Evolutionary conservation across 1,140 invertebrate species (phyloP), one percentile per base, ranked within the genome.

Genomic region (Drosophila ogumai): DNA sequence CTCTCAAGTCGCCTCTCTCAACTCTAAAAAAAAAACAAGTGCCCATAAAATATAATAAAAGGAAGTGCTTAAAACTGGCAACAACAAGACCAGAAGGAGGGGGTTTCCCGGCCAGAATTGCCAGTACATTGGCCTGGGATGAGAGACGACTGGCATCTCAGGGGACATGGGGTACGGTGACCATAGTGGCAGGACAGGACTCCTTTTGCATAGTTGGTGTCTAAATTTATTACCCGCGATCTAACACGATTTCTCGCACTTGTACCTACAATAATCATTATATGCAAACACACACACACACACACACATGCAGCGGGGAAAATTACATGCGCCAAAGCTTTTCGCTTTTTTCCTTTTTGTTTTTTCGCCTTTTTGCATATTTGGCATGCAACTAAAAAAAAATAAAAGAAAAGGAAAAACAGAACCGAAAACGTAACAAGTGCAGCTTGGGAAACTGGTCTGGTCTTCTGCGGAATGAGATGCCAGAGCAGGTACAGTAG

Each of bases 251-350:
- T 90, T 90, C 85, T 90, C 85, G 85, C 85, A 90, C 85, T 90
- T 90, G 85, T 90, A 90, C 81, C 85, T 90, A 90, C 85, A 90
- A 90, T 90, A 90, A 90, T 90, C 85, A 90, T 90, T 90, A 90
- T 90, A 90, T 84, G 74, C 66, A 72, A 68, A 81, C 73, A 81
- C 73, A 88, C 63, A 76, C 28, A 61, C 38, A 6, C 4, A 28
- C 25, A 52, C 38, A 68, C 38, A 61, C 47, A 72, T n/a, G 54
- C 41, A 74, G 50, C 22, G 60, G 54, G 52, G 74, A 79, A 84
- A 84, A 73, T 84, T 81, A 90, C 85, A 88, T 81, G 85, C 81
- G 69, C 77, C 81, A 75, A 85, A 79, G 81, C 81, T 79, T 90
- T 38, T 55, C 52, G 34, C 8, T 22, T 54, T 54, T 52, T 34